Base-by-base conservation (phyloP, 2,888 invertebrate species). In the Philaethria dido region DNA sequence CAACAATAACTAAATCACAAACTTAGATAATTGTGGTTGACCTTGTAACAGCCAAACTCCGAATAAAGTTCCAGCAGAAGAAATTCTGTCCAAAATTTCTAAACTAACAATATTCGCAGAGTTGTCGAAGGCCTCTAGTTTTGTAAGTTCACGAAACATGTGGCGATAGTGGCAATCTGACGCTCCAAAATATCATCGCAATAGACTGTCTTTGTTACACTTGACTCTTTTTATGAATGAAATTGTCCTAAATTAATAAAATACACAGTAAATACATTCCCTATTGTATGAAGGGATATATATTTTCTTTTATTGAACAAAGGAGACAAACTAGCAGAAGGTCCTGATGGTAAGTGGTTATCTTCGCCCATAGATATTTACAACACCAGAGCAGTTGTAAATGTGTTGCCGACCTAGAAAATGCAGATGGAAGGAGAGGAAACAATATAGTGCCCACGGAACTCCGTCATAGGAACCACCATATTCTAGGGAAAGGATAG, bases 141-240 rank as follows among this genome's bases (percentile, higher is more conserved):
- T 29, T 9, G 16, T 18, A 47, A 69, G 66, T 63, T 66, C 36
- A 11, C 50, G 64, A 70, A 70, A 70, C 57, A 71, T 73, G 25
- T 47, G 68, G 18, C 52, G 16, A n/a, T 50, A 69, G 60, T 64
- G 59, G 62, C 69, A 60, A 64, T 69, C 63, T 69, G 60, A 66
- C 42, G 29, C 16, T 6, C 36, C 42, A n/a, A 50, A 57, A 62
- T 42, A 36, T 42, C 48, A 48, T 57, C 36, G 42, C 39, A 20
- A 36, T 5, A 20, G 3, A 18, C 39, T 6, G 20, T 39, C 13
- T n/a, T 57, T 11, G 2, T 9, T n/a, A n/a, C 20, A 42, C 14
- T 42, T 57, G 3, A 16, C 42, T 42, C 11, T 4, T 39, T n/a
- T 42, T 57, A 9, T 22, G 20, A 39, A 57, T n/a, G 11, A 22